Base-by-base conservation (phyloP, 2,797 vertebrate species). In the Myotis myotis region DNA sequence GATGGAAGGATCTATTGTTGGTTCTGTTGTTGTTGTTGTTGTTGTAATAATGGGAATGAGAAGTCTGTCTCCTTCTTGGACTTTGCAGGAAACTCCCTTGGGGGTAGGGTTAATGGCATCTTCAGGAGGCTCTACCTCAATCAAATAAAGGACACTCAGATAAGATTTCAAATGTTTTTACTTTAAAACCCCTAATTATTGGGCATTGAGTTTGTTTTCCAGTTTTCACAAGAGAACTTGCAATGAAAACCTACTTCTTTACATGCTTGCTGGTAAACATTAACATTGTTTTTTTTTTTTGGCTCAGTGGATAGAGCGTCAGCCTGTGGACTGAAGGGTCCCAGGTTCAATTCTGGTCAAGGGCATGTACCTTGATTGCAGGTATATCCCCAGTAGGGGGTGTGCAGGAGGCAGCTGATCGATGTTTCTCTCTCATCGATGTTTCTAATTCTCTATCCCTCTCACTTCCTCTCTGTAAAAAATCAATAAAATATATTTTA, bases 81-180 rank as follows among this genome's bases (percentile, higher is more conserved):
- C 57, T 76, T 74, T 38, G 6, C 57, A 5, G 8, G 13, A 85
- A 86, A 70, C 9, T 23, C 55, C 36, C 12, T 55, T 60, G 12
- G 6, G 16, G 89, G 15, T 17, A 75, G 15, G 6, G 3, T 10
- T 87, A 41, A 49, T 20, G 20, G 10, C 60, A 11, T 80, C 93
- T 83, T 74, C 17, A 36, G 38, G 23, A 36, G 8, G 0, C 25
- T 86, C 49, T 76, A 68, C 11, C 47, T 78, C 57, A 74, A 36
- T 76, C 25, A 49, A 30, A n/a, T 90, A 36, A 75, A 12, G 2
- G 38, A 78, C 51, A n/a, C 74, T 68, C 38, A 83, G 38, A 60
- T 47, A 70, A 68, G 55, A 93, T 88, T 96, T 87, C 41, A 96
- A 57, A 66, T 57, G 16, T 33, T 87, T 93, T 80, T 22, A 86